Evolutionary conservation across 92 coral and sea anemone species (phyloP).

Genomic region (Bergia puertoricense): DNA sequence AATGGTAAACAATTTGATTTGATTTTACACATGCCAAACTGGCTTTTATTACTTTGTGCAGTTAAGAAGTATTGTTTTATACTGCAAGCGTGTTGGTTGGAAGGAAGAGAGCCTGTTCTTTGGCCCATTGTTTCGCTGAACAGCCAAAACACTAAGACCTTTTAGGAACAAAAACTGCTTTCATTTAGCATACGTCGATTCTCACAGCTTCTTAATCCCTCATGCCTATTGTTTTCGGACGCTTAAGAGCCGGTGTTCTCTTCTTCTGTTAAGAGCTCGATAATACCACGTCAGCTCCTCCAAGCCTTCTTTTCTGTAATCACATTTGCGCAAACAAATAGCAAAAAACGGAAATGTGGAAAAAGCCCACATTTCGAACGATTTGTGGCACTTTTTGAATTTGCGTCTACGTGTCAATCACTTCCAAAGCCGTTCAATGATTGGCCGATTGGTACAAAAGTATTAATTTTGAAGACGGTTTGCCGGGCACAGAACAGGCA

Average conservation of each 20-base stretch:
- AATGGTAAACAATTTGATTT: constrained; percentile 68
- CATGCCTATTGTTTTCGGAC: constrained; percentile 11
- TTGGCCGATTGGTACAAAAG: constrained; percentile 60
- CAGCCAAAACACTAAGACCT: constrained; percentile 51
- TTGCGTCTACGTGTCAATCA: constrained; percentile 72
- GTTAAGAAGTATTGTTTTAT: constrained; percentile 62
- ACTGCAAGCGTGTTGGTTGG: constrained; percentile 62
- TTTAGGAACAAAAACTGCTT: constrained; percentile 19
- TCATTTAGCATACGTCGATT: constrained; percentile 32
- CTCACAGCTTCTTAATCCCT: constrained; percentile 35
- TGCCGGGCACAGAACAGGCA: constrained; percentile 51
- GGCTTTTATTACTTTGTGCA: constrained; percentile 64
- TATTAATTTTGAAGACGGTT: constrained; percentile 50
- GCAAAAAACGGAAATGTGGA: constrained; percentile 67
- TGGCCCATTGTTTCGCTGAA: constrained; percentile 51
- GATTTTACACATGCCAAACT: constrained; percentile 87
- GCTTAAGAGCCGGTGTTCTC: background rate
- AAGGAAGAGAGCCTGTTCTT: constrained; percentile 58
- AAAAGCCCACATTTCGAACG: constrained; percentile 67
- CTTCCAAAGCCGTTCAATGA: constrained; percentile 41
- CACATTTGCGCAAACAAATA: constrained; percentile 67
- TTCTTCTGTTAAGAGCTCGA: background rate
- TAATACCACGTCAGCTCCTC: background rate
- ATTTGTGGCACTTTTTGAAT: constrained; percentile 59
- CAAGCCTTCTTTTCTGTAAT: constrained; percentile 47